Evolutionary conservation across 30 jellyfish, hydroid and myxozoan species (phyloP).

Genomic region (Aurelia sp.): DNA sequence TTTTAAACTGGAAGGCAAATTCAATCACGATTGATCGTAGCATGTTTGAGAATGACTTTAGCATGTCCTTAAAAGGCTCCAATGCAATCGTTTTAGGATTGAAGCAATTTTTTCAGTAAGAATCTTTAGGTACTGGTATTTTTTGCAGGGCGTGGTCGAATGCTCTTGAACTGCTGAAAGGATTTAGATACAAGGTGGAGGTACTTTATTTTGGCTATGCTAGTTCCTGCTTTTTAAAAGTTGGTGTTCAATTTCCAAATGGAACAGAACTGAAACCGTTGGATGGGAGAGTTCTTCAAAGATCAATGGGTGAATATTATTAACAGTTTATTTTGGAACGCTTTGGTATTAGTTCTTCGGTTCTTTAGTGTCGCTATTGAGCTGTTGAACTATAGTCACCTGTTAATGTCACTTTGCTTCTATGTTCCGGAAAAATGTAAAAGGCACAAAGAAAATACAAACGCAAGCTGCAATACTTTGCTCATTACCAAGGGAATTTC

Average conservation of each 20-base stretch:
- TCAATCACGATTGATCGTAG: no score
- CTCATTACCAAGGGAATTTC: no score
- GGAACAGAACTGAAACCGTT: conserved; percentile 43
- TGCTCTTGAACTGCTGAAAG: background rate
- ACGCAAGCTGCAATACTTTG: no score
- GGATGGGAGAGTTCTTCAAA: conserved; percentile 13
- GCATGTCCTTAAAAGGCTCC: no score
- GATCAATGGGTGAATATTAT: conserved; percentile 36
- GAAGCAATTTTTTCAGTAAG: no score
- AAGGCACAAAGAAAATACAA: no score
- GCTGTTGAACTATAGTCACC: no score
- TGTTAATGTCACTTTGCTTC: no score
- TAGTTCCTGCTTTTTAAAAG: background rate
- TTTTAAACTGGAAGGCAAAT: no score
- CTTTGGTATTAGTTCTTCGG: background rate
- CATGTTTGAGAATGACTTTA: no score
- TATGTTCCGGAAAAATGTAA: no score
- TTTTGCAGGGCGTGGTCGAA: background rate
- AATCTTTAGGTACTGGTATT: background rate
- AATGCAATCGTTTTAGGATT: no score
- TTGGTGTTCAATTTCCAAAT: conserved; percentile 32
- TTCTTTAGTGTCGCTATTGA: background rate
- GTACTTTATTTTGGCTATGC: background rate
- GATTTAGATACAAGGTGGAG: conserved; percentile 22
- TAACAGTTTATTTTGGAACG: background rate